Base-by-base conservation (phyloP, 2,797 vertebrate genomes). In the Hafferia zeledoni region DNA sequence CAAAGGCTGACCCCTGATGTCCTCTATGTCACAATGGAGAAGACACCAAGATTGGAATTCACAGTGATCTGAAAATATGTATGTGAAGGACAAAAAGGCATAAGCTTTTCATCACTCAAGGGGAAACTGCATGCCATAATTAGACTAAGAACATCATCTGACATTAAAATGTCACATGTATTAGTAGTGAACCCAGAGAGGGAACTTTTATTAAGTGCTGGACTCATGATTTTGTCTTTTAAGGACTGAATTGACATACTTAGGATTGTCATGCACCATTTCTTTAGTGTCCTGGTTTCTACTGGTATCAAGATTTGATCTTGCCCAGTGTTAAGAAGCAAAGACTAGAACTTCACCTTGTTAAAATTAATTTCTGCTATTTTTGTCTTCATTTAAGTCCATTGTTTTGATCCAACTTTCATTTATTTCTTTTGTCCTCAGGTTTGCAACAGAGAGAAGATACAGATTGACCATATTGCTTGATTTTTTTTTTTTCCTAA, bases 111-210 rank as follows among this genome's bases (percentile, higher is more conserved):
- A 79, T 53, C 23, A 55, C 37, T 92, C 63, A 83, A 67, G 47
- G 81, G 77, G 60, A 90, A 93, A 89, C 16, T 56, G 7, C 10
- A 44, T 71, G 9, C 23, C 23, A 41, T 82, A 87, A 89, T 92
- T 87, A 72, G 23, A 63, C 50, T 65, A 52, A 89, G 55, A 70
- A 87, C 31, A 67, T 83, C 12, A 76, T 70, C 30, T 92, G 41
- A 70, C 49, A 67, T 79, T 82, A 94, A 96, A 93, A 87, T 93
- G 60, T 87, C 78, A 76, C 57, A 44, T 76, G 64, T 61, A 76
- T 89, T 95, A 93, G 67, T 60, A 63, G 12, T 46, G 33, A 70
- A 90, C 28, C 39, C 74, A 77, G 67, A 88, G 39, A 93, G n/a
- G 31, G 10, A 89, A 76, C 39, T 65, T 84, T 12, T 18, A 10